Evolutionary conservation across 2,113 vertebrate genomes (phyloP).

Genomic region (Cnemophilus loriae): DNA sequence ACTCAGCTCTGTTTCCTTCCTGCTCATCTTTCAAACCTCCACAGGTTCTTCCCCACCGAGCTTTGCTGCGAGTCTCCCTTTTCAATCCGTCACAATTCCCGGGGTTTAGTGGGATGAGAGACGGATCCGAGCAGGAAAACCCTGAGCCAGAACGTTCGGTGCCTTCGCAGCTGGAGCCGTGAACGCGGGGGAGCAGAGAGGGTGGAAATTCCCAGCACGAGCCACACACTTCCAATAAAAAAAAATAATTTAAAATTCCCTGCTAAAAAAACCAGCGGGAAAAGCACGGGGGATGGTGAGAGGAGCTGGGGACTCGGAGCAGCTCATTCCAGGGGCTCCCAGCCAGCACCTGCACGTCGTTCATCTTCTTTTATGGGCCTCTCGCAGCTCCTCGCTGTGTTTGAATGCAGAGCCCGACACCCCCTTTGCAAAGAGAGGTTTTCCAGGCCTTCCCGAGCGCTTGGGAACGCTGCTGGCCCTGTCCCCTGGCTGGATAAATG

Average conservation of each 20-base stretch:
- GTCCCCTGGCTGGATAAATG: background rate
- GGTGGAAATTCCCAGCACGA: background rate
- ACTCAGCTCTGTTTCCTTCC: background rate
- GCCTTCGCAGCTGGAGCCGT: background rate
- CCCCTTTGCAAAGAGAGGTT: background rate
- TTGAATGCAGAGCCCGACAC: background rate
- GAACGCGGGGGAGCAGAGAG: background rate
- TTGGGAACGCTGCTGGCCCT: background rate
- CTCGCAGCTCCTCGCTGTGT: background rate
- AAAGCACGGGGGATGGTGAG: background rate
- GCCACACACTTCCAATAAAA: background rate
- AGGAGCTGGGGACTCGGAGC: background rate
- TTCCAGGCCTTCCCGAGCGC: background rate
- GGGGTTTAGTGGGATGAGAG: background rate
- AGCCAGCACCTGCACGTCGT: constrained; percentile 51
- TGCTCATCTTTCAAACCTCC: constrained; percentile 7
- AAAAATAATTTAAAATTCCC: background rate
- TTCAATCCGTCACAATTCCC: background rate
- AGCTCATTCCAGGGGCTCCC: constrained; percentile 15
- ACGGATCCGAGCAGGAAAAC: background rate
- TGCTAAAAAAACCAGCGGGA: background rate
- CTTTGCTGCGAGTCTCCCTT: background rate
- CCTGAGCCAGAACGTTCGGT: background rate
- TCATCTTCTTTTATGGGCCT: constrained; percentile 54
- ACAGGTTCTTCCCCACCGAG: background rate